Base-by-base conservation (phyloP, 2,888 invertebrate species). In the Dicycla oo region DNA sequence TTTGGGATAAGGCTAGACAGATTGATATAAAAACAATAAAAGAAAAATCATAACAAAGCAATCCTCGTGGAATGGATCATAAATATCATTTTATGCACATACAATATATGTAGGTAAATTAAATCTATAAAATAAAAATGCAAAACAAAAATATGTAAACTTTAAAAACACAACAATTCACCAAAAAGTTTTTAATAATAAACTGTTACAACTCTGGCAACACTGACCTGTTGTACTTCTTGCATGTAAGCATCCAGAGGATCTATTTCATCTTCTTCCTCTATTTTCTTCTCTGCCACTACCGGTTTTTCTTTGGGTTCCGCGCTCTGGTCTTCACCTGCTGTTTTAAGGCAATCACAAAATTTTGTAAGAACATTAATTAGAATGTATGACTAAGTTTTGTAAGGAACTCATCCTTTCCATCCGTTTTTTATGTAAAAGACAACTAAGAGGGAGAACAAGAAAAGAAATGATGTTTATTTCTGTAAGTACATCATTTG, bases 191-290 rank as follows among this genome's bases (percentile, higher is more conserved):
- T 23, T 3, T 18, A 11, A n/a, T 15, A 34, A 40, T 26, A 5
- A 6, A 20, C 1, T 11, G 6, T 38, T 30, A n/a, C 11, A 34
- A 23, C 4, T 18, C 7, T 23, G 6, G 26, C 23, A 23, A 18
- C 45, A 62, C 81, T 38, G 86, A 97, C 97, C 86, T 97, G 97
- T 86, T 97, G 97, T 0, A 97, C 97, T 95, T 98, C 98, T 93
- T 98, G 97, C 99, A 99, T 99, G 90, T 98, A 99, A 10, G 99
- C 99, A 96, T 99, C 99, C 43, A 99, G 95, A 0, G 99, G 98
- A 96, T 99, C 99, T 61, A 98, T 97, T 91, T 99, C 99, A 80
- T 98, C 98, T 84, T 97, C 97, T 77, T 95, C 96, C 68, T 92
- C 94, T 60, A 93, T 92, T 58, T 93, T 92, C 66, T 93, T 92